Base-by-base conservation (phyloP, 2,888 invertebrate species). In the Leptinotarsa juncta region DNA sequence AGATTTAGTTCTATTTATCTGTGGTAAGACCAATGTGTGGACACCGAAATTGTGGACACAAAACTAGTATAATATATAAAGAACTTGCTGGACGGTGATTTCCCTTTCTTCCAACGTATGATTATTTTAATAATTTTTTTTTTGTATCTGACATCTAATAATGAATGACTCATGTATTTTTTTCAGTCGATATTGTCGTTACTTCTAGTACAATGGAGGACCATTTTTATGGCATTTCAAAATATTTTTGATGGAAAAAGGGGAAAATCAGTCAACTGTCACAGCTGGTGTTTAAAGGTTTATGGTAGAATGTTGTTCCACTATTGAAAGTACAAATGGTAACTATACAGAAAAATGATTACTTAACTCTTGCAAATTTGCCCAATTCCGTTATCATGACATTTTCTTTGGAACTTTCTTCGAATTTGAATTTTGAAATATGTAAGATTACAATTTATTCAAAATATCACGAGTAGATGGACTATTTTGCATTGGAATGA, bases 21-120 rank as follows among this genome's bases (percentile, higher is more conserved):
- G 86, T 86, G 85, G 85, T 84, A 84, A 85, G 85, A 86, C 86
- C 86, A 86, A 87, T 83, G 77, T 82, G 73, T 82, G 83, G 82
- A 85, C 82, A 77, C 69, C 53, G 16, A 57, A 55, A 67, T 62
- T 20, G 71, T 73, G 67, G 82, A 81, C 84, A 75, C 72, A 77
- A 65, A 74, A 42, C 32, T 75, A 72, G 70, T 60, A 23, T 69
- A 60, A 66, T 69, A 67, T 49, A 51, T 65, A 20, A 50, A 48
- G 26, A 75, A 57, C 53, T 55, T 71, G 57, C 55, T 62, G 26
- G 42, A n/a, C 3, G n/a, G n/a, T 42, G 26, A n/a, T 16, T 62
- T 42, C 32, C 32, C 62, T n/a, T 42, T n/a, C 42, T 42, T 62
- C 51, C 16, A 51, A 51, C 51, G 42, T 42, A 10, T 42, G 10